Evolutionary conservation across 2,113 vertebrate genomes (phyloP), one percentile per base, ranked within the genome.

Genomic region (Helogale parvula): DNA sequence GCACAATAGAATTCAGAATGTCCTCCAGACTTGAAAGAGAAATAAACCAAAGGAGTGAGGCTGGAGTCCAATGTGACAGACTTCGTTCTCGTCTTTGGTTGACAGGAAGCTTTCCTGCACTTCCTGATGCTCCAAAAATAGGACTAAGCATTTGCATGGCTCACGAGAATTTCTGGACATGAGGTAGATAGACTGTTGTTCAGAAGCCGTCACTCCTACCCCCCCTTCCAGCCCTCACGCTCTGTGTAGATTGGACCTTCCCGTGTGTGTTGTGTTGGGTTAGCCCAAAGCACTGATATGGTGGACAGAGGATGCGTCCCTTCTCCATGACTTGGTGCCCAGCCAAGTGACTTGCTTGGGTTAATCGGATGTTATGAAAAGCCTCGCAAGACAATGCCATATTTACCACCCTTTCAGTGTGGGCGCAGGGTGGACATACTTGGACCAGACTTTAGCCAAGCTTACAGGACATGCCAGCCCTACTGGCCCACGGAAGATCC

Each of bases 1-100:
- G 35, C 84, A 96, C 63, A 52, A 65, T 13, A 47, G 38, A 96
- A 65, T 5, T 90, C 29, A 96, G 76, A 96, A 92, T 45, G 15
- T n/a, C 47, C 90, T 60, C 93, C 96, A 91, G 74, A 47, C 33
- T 52, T 76, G 94, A 80, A 11, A 29, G 93, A 47, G 10, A 87
- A 92, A 93, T 0, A 15, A 83, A 8, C 38, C 50, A 19, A 19
- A 15, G 76, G 71, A 88, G 31, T 35, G 16, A 81, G 63, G 52
- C 92, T 15, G 31, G 23, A 17, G 23, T 69, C 66, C 83, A 8
- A 31, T 65, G 94, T 41, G 85, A n/a, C 16, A 33, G 38, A 35
- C 7, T 35, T 57, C 0, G 54, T 93, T 94, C 10, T 92, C 21
- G 57, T 47, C 17, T 82, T 79, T 45, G 38, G 15, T 45, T 50